phyloP scores from a whole-genome alignment of 2,113 vertebrate species.

The Hippopotamus amphibius region DNA sequence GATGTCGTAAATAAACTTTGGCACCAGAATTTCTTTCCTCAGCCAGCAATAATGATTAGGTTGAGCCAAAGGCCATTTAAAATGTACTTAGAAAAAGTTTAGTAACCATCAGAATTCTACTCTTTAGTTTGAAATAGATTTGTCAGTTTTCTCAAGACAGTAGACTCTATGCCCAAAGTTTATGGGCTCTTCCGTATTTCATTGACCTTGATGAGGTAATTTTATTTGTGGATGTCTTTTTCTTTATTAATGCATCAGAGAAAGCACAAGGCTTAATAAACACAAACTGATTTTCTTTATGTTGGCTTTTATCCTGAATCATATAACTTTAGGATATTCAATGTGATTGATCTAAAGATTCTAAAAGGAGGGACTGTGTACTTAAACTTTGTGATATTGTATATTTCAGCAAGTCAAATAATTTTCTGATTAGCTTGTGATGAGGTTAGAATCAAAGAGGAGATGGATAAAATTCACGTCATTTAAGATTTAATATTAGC shows the following conservation, averaged over 20 bases:
- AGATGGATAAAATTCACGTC: not conserved
- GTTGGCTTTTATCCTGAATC: not conserved
- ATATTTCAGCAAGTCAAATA: not conserved
- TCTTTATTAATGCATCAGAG: not conserved
- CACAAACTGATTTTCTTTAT: not conserved
- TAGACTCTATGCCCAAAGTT: not conserved
- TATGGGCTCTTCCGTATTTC: not conserved
- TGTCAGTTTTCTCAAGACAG: constrained; percentile 3
- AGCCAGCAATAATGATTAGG: not conserved
- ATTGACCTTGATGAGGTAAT: not conserved
- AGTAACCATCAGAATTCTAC: not conserved
- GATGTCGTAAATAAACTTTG: not conserved
- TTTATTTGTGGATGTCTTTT: not conserved
- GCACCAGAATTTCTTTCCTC: not conserved
- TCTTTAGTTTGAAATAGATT: not conserved
- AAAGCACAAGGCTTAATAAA: constrained; percentile 6
- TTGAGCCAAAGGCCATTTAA: not conserved
- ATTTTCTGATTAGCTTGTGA: not conserved
- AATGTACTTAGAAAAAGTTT: not conserved
- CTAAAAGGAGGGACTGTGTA: not conserved
- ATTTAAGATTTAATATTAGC: not conserved
- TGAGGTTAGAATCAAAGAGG: not conserved
- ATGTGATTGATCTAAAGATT: not conserved
- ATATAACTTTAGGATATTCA: not conserved
- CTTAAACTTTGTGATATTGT: not conserved